phyloP scores from a whole-genome alignment of 2,113 vertebrate genomes.

The Aphelocoma coerulescens region DNA sequence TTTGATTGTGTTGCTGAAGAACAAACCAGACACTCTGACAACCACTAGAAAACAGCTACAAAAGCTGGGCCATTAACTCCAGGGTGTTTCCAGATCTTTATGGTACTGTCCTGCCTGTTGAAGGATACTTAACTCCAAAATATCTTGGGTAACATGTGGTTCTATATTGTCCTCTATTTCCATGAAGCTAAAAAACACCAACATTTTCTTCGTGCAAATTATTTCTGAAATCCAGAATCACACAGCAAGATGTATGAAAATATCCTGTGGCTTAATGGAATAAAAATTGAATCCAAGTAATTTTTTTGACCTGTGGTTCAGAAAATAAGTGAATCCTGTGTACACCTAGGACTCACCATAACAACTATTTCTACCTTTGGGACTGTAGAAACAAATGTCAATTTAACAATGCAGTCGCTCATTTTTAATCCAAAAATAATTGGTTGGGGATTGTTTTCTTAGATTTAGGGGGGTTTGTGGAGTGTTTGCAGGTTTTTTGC shows the following conservation, averaged over 20 bases:
- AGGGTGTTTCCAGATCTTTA: background rate
- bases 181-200: background rate
- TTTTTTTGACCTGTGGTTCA: background rate
- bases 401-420: background rate
- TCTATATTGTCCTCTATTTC: background rate
- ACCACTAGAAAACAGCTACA: background rate
- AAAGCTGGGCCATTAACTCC: background rate
- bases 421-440: background rate
- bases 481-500: background rate
- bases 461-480: rapidly evolving
- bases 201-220: background rate
- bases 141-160: background rate
- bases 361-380: background rate
- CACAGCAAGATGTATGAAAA: background rate
- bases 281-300: background rate
- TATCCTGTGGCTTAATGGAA: background rate
- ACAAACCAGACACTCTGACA: background rate
- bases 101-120: background rate
- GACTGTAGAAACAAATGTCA: background rate
- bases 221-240: background rate
- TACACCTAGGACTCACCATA: background rate
- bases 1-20: background rate
- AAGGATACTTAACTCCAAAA: background rate
- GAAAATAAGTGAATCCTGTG: background rate
- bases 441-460: background rate